Evolutionary conservation across 2,113 vertebrate genomes (phyloP).

Genomic region (Corynorhinus townsendii): DNA sequence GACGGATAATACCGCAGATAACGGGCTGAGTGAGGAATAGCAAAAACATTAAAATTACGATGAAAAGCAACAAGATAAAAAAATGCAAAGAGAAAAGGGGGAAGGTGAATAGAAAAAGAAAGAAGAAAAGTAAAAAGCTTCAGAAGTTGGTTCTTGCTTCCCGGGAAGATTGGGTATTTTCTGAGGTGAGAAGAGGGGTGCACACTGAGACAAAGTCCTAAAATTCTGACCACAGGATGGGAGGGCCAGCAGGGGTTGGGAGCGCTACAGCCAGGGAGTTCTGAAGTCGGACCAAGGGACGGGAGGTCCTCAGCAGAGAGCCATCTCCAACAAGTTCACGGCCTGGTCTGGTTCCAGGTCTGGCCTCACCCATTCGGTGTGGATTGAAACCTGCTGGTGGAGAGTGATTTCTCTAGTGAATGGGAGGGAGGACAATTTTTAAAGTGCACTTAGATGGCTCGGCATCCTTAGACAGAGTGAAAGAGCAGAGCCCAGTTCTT

Average conservation of each 20-base stretch:
- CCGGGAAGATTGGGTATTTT: fast-evolving
- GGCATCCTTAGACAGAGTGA: background rate
- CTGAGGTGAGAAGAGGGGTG: fast-evolving
- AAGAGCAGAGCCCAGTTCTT: too few relatives aligned
- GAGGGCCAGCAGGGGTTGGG: background rate
- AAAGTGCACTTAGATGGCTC: background rate
- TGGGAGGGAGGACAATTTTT: background rate
- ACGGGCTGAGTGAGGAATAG: too few relatives aligned
- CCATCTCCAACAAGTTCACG: fast-evolving
- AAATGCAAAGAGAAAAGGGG: background rate
- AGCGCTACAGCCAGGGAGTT: too few relatives aligned
- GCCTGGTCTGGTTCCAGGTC: background rate
- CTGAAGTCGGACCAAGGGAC: background rate
- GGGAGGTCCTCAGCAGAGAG: background rate
- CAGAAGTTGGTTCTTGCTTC: background rate
- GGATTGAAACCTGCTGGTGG: background rate
- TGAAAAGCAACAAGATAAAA: background rate
- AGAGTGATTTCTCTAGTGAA: too few relatives aligned
- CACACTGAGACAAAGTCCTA: background rate
- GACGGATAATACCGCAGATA: fast-evolving
- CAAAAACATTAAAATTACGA: background rate
- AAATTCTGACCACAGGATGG: fast-evolving
- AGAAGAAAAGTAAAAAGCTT: background rate
- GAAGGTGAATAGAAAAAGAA: background rate
- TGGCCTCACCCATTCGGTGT: slow-evolving; percentile 8